phyloP scores from a whole-genome alignment of 2,888 invertebrate species.

The Agrochola lota region DNA sequence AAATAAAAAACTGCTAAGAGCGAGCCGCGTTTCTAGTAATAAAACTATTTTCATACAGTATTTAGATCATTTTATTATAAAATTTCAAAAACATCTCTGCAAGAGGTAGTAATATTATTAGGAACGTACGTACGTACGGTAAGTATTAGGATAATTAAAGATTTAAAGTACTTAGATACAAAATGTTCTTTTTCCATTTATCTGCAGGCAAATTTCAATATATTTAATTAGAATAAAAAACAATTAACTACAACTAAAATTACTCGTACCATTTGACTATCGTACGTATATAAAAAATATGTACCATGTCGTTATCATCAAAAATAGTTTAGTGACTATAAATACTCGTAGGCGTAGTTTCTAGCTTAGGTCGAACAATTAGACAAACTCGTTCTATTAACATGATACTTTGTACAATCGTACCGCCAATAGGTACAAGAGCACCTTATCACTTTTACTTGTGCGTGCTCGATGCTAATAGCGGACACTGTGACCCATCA shows the following conservation, averaged over 20 bases:
- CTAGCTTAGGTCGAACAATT: constrained; percentile 8
- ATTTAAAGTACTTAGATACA: neutral
- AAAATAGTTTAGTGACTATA: constrained; percentile 2
- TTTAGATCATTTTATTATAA: neutral
- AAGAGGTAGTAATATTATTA: neutral
- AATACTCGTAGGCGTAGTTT: neutral
- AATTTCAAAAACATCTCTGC: neutral
- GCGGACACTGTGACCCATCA: constrained; percentile 18
- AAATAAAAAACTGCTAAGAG: constrained; percentile 75
- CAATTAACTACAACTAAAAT: too few species aligned
- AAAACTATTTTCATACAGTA: constrained; percentile 30
- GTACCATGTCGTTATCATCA: neutral
- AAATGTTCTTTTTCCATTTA: neutral
- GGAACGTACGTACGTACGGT: too few species aligned
- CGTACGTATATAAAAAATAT: constrained; percentile 5
- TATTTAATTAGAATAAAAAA: neutral
- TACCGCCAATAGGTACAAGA: neutral
- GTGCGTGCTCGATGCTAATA: constrained; percentile 9
- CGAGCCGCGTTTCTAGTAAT: constrained; percentile 53
- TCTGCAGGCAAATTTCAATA: neutral
- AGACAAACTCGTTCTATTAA: constrained; percentile 10
- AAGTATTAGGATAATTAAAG: neutral
- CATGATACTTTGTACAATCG: neutral
- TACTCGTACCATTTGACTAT: neutral
- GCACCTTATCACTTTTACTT: neutral